Base-by-base conservation (phyloP, 1,140 invertebrate genomes). In the Grapholita molesta region DNA sequence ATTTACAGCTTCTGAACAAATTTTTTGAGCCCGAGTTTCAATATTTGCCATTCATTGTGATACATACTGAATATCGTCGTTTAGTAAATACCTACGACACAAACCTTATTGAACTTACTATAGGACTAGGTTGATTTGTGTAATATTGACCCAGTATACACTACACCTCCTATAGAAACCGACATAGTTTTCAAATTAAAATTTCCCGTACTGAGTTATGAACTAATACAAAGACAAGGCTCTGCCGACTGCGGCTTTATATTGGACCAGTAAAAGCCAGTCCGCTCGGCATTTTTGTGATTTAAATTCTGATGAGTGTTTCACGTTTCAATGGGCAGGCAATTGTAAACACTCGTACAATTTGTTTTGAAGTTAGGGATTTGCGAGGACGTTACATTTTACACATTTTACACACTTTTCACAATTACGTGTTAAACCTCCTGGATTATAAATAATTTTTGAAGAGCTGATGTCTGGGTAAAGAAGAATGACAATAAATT, bases 281-380 rank as follows among this genome's bases (percentile, higher is more conserved):
- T 28, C n/a, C 25, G 55, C 24, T 30, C 55, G 55, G 55, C 25
- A 28, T 61, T 61, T 61, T 61, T 61, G 55, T 28, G 55, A 61
- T 61, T 61, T 28, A 61, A 61, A 61, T 61, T 61, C 24, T 61
- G 55, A 28, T 61, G 55, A 61, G 24, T 28, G 55, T 61, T 61
- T 61, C 25, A 30, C 55, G 55, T 61, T 61, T 28, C 55, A 61
- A 61, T 61, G 55, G 25, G 55, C 55, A 28, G 25, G 24, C 55
- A 28, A 61, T 61, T 61, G 55, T 61, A 61, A 61, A 61, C 25
- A 61, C 25, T 61, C 55, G 55, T n/a, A 24, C 52, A 53, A 28
- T 55, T 55, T 28, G 24, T 28, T 55, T 28, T 15, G 53, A 55
- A 55, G 11, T 24, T 55, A 55, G 24, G 23, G 23, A 28, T 28